These are phyloP conservation scores for Chloroceryle amazona DNA, from an alignment of 2,797 vertebrate genomes.

Conservation along the genomic window DNA sequence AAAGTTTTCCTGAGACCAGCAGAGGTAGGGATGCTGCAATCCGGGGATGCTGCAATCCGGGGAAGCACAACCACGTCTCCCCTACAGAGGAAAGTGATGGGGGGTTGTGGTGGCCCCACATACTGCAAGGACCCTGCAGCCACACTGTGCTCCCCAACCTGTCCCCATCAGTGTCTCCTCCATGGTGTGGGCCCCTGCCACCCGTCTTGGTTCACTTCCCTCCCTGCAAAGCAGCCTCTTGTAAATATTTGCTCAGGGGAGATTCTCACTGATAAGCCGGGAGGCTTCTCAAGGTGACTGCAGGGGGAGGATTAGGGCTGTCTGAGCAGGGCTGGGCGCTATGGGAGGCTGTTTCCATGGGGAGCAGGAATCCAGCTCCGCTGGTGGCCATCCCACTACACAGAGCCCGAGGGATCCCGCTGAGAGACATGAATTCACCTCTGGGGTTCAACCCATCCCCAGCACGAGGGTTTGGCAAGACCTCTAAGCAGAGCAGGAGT, in stretches of 20 bases:
- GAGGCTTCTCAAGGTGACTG: conserved; percentile 69
- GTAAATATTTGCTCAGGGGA: conserved; percentile 78
- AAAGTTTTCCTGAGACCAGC: conserved; percentile 32
- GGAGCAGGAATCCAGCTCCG: conserved; percentile 83
- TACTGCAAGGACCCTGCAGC: accelerated
- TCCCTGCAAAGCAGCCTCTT: conserved; percentile 40
- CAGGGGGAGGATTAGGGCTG: conserved; percentile 75
- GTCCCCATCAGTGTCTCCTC: not conserved
- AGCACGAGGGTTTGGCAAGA: not conserved
- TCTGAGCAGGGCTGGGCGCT: conserved; percentile 69
- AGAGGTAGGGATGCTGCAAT: not conserved
- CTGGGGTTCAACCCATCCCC: not conserved
- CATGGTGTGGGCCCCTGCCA: accelerated
- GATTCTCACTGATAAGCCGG: conserved; percentile 75
- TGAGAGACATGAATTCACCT: accelerated
- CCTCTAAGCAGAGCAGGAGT: not conserved
- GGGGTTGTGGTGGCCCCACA: accelerated
- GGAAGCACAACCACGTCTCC: accelerated
- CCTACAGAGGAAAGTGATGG: accelerated
- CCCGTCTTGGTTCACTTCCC: not conserved
- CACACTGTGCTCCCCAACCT: accelerated
- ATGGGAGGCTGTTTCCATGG: conserved; percentile 80
- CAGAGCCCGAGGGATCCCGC: not conserved
- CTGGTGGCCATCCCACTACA: conserved; percentile 36
- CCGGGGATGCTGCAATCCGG: accelerated